Percentiles rank a stretch among this genome's conserved stretches.
phyloP scores from a whole-genome alignment of 2,797 vertebrate species.

The Enteromius treurensis region DNA sequence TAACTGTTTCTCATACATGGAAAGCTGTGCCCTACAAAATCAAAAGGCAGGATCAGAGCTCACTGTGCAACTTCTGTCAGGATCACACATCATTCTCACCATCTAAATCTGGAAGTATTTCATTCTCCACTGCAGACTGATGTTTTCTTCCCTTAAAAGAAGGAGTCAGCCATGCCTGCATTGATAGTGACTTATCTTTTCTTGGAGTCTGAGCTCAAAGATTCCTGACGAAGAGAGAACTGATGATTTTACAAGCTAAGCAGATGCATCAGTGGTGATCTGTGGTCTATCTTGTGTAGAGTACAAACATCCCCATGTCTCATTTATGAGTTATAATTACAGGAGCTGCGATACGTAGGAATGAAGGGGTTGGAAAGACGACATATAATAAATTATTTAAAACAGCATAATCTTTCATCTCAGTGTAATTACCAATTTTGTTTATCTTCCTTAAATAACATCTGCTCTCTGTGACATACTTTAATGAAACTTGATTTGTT shows the following conservation, averaged over 20 bases:
- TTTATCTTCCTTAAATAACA: conserved; percentile 64
- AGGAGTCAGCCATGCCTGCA: conserved; percentile 14
- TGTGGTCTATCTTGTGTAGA: conserved; percentile 37
- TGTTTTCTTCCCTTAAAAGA: conserved; percentile 16
- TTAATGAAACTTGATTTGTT: conserved; percentile 58
- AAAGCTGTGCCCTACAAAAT: conserved; percentile 4
- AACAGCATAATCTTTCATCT: conserved; percentile 61
- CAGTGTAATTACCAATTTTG: conserved; percentile 59
- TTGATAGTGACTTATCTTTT: conserved; percentile 28
- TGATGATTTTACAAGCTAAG: conserved; percentile 40
- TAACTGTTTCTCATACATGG: neutral
- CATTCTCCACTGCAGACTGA: conserved; percentile 27
- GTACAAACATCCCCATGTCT: conserved; percentile 47
- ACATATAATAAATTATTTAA: conserved; percentile 57
- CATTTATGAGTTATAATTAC: conserved; percentile 55
- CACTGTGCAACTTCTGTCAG: conserved; percentile 5
- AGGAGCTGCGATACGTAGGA: conserved; percentile 42
- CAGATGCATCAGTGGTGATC: conserved; percentile 43
- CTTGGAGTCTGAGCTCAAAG: conserved; percentile 34
- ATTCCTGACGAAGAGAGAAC: neutral
- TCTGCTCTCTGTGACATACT: conserved; percentile 60
- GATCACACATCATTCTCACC: conserved; percentile 36
- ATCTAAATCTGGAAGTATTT: conserved; percentile 33
- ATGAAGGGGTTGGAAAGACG: conserved; percentile 13
- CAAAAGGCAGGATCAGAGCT: conserved; percentile 30